phyloP scores from a whole-genome alignment of 92 coral and sea anemone genomes.

The Meandrina meandrites region DNA sequence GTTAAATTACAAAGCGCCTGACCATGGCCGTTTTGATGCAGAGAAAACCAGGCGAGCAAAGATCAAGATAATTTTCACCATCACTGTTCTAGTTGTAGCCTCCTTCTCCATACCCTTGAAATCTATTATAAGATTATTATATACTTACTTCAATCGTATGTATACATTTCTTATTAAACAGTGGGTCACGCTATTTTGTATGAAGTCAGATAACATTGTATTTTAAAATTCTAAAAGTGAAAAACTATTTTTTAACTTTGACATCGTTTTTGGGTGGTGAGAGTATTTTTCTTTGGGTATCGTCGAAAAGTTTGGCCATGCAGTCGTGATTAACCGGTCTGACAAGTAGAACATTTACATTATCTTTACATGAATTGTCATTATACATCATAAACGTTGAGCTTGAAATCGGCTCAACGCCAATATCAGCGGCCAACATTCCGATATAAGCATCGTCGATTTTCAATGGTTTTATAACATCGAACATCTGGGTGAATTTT shows the following conservation, averaged over 20 bases:
- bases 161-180: no score
- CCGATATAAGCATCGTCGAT: conserved; percentile 58
- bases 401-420: conserved; percentile 33
- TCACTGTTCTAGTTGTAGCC: no score
- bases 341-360: not conserved
- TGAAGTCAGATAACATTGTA: no score
- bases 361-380: conserved; percentile 3
- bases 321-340: conserved; percentile 29
- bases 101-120: no score
- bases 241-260: not conserved
- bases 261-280: not conserved
- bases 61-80: no score
- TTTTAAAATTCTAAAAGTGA: not conserved
- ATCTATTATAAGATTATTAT: no score
- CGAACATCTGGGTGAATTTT: conserved; percentile 37
- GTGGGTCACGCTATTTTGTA: no score
- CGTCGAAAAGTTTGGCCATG: conserved; percentile 34
- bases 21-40: no score
- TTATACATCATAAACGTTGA: conserved; percentile 36
- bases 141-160: no score
- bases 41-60: no score
- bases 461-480: conserved; percentile 29
- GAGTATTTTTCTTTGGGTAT: not conserved
- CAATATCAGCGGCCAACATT: conserved; percentile 32
- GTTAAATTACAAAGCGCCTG: no score